phyloP scores from a whole-genome alignment of 2,113 vertebrate species.

The Junco hyemalis region DNA sequence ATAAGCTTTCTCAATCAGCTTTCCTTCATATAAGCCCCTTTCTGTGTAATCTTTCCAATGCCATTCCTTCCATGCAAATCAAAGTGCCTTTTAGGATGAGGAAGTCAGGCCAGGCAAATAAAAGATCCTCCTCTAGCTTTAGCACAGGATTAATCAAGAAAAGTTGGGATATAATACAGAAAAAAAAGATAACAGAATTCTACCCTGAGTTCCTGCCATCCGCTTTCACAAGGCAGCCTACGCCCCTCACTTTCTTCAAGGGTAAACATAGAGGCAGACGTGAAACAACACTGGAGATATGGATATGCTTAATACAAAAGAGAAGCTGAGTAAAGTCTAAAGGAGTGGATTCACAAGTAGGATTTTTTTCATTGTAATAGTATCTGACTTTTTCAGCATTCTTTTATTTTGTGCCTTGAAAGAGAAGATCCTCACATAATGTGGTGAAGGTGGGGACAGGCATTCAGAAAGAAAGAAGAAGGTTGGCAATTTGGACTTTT shows the following conservation, averaged over 20 bases:
- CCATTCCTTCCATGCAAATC: conserved; percentile 34
- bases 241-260: not conserved
- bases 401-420: not conserved
- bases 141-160: not conserved
- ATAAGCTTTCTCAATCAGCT: conserved; percentile 21
- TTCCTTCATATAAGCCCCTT: conserved; percentile 29
- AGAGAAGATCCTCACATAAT: not conserved
- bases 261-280: not conserved
- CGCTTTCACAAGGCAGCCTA: not conserved
- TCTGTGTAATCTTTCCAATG: conserved; percentile 28
- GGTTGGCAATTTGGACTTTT: not conserved
- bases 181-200: not conserved
- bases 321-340: not conserved
- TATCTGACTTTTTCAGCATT: not conserved
- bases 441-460: not conserved
- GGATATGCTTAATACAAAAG: not conserved
- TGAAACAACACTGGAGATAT: not conserved
- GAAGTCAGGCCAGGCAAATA: not conserved
- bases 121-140: conserved; percentile 5
- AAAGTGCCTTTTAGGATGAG: conserved; percentile 12
- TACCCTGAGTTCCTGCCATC: not conserved
- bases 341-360: not conserved
- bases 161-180: not conserved
- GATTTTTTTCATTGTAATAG: not conserved
- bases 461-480: not conserved